Base-by-base conservation (phyloP, 2,797 vertebrate species). In the Anabacerthia variegaticeps region DNA sequence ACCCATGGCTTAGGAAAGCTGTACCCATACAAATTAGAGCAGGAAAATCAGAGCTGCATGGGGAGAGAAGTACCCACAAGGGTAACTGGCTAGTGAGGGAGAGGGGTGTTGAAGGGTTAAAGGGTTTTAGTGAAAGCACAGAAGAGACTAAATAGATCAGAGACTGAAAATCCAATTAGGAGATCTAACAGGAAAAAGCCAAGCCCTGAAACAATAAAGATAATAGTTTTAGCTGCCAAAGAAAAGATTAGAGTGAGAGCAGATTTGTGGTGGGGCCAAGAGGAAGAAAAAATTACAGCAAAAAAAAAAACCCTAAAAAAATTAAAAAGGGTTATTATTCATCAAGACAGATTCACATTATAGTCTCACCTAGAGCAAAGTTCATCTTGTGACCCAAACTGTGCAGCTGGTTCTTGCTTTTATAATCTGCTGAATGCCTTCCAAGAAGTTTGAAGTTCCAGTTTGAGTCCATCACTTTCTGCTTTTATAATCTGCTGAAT, bases 141-240 rank as follows among this genome's bases (percentile, higher is more conserved):
- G 84, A 69, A 85, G 66, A 89, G 75, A 88, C 75, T 95, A 95
- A 97, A 94, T 66, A 89, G 96, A 95, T 90, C 0, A 2, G 82
- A 94, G 83, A 85, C 78, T 58, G 95, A 85, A 97, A 97, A 95
- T 93, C 92, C 91, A 95, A 87, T 95, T 91, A 96, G 73, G 75
- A 94, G 79, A 71, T 91, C 76, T 93, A 90, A 67, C 44, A 89
- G 86, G 88, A 95, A 92, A 92, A 84, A 95, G 74, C 88, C 85
- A 89, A 89, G 85, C 77, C 79, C 74, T 79, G 72, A 75, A 96
- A 95, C 85, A 95, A 94, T 89, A 87, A 93, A 89, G 91, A 61
- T 84, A 91, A 94, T 94, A 78, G 76, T 56, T 91, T 87, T 87
- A 92, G 73, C 61, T 79, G 80, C 94, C 77, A 95, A 94, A 87